A percentile compares a stretch with the other conserved stretches of the same genome.
These are phyloP conservation scores for Perodicticus potto DNA, from an alignment of 2,797 vertebrate species.

Conservation along the genomic window DNA sequence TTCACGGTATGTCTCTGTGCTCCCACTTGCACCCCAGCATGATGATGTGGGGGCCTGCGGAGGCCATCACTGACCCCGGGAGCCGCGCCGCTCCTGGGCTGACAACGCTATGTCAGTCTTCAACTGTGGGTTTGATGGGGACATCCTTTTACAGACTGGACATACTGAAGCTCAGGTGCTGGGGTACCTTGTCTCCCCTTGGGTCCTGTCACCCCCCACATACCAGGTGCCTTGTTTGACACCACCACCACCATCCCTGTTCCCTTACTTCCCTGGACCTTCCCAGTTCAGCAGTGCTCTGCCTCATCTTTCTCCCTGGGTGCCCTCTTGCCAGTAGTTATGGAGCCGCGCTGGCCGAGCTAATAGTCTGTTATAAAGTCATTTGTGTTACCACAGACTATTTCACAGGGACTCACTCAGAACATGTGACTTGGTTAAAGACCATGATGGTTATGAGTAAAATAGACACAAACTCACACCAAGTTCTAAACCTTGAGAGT, in stretches of 20 bases:
- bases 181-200: background rate
- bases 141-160: background rate
- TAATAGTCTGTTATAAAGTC: background rate
- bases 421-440: conserved; percentile 26
- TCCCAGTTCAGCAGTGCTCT: background rate
- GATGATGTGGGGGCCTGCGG: background rate
- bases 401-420: conserved; percentile 44
- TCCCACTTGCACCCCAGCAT: background rate
- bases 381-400: conserved; percentile 30
- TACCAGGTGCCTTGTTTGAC: background rate
- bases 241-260: background rate
- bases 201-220: background rate
- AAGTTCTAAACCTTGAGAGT: background rate
- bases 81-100: background rate
- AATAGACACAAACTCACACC: background rate
- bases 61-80: background rate
- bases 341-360: background rate
- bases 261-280: background rate
- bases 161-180: background rate
- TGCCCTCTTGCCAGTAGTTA: conserved; percentile 16
- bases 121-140: background rate
- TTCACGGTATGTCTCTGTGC: background rate
- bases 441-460: background rate
- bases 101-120: background rate
- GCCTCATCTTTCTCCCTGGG: background rate